A percentile compares a stretch with the other conserved stretches of the same genome.
Evolutionary conservation across 2,888 invertebrate species (phyloP).

Genomic region (Melanostoma mellinum): DNA sequence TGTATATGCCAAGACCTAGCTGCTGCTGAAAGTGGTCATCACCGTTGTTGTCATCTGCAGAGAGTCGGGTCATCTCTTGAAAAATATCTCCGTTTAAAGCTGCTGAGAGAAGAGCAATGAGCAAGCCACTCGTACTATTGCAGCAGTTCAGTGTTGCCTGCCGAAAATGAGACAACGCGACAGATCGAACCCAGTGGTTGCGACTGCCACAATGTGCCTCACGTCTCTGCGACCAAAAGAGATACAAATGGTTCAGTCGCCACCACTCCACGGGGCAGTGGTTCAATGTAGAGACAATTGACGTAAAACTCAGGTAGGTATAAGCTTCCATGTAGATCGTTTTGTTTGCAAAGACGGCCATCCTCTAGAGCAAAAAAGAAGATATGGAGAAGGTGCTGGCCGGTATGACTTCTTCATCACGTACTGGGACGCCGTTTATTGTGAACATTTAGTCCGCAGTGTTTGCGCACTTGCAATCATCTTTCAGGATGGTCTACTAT

Average conservation of each 20-base stretch:
- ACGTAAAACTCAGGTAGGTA: conserved; percentile 46
- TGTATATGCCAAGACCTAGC: conserved; percentile 23
- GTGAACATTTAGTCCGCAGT: conserved; percentile 63
- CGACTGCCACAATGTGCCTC: conserved; percentile 19
- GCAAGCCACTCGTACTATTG: conserved; percentile 20
- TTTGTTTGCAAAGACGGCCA: neutral
- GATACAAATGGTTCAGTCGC: conserved; percentile 68
- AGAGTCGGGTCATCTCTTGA: conserved; percentile 64
- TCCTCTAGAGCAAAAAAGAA: conserved; percentile 9
- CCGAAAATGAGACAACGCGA: conserved; percentile 42
- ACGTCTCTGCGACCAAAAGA: conserved; percentile 57
- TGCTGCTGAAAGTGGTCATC: conserved; percentile 68
- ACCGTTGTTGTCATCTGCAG: conserved; percentile 69
- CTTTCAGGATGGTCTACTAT: conserved; percentile 67
- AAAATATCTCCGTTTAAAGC: conserved; percentile 48
- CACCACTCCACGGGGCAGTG: conserved; percentile 41
- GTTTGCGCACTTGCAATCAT: conserved; percentile 70
- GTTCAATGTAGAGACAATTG: conserved; percentile 52
- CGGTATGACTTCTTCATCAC: conserved; percentile 71
- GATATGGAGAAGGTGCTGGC: conserved; percentile 61
- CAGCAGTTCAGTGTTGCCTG: conserved; percentile 18
- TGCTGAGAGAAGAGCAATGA: conserved; percentile 36
- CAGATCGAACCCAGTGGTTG: conserved; percentile 47
- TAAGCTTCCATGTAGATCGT: conserved; percentile 56
- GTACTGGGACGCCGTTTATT: conserved; percentile 63